phyloP scores from a whole-genome alignment of 2,888 invertebrate genomes.

The Rhogogaster chlorosoma region DNA sequence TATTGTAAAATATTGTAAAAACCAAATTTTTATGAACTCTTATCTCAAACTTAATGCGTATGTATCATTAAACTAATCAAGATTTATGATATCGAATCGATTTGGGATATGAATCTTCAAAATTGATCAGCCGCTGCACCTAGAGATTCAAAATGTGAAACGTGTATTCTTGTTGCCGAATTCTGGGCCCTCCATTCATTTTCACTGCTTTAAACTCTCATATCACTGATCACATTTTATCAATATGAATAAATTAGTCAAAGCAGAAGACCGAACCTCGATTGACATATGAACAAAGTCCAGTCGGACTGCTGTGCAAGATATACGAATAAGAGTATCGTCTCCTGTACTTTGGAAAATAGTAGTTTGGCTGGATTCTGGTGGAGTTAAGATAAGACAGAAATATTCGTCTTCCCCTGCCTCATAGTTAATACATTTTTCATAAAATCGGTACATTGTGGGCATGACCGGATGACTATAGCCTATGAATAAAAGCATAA shows the following conservation, averaged over 20 bases:
- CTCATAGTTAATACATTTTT: background rate
- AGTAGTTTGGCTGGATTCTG: background rate
- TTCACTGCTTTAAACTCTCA: too few species aligned
- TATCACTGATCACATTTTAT: too few species aligned
- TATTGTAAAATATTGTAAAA: too few species aligned
- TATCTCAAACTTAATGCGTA: background rate
- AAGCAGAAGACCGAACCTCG: too few species aligned
- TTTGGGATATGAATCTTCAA: too few species aligned
- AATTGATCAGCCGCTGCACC: too few species aligned
- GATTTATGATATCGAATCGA: background rate
- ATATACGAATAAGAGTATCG: background rate
- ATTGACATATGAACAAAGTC: too few species aligned
- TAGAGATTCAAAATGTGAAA: too few species aligned
- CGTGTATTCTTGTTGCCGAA: too few species aligned
- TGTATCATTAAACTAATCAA: background rate
- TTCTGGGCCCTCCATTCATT: too few species aligned
- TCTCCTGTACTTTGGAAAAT: background rate
- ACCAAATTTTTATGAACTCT: background rate
- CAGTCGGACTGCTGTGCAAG: too few species aligned
- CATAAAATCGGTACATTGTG: background rate
- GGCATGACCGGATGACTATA: background rate
- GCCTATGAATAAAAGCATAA: background rate
- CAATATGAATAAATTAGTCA: too few species aligned
- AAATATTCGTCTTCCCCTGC: background rate
- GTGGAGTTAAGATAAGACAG: background rate